A percentile compares a stretch with the other conserved stretches of the same genome.
These are phyloP conservation scores for Leguminivora glycinivorella DNA, from an alignment of 1,140 invertebrate species.

Conservation along the genomic window DNA sequence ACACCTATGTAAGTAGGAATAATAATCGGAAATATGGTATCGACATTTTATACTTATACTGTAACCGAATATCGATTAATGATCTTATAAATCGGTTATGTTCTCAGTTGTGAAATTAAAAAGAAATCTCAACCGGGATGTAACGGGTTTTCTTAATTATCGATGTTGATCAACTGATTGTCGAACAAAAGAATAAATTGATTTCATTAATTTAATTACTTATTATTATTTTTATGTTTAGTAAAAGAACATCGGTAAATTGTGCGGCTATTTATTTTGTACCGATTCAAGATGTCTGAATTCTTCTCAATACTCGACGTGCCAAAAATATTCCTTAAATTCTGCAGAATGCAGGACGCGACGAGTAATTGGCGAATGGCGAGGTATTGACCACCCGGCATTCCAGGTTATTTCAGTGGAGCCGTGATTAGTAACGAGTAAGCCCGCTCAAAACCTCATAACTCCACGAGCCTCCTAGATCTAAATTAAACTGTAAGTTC, in stretches of 20 bases:
- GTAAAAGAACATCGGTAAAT: background rate
- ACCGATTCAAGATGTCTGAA: background rate
- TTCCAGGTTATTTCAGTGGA: slow-evolving; percentile 59
- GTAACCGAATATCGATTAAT: slow-evolving; percentile 1
- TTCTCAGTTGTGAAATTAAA: slow-evolving; percentile 2
- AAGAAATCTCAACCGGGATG: background rate
- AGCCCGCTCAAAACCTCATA: background rate
- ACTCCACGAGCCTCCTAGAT: background rate
- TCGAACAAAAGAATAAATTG: background rate
- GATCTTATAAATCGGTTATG: slow-evolving; percentile 4
- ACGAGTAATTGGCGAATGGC: slow-evolving; percentile 39
- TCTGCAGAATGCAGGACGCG: slow-evolving; percentile 10
- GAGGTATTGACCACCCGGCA: slow-evolving; percentile 47
- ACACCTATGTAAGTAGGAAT: background rate
- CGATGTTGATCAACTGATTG: background rate
- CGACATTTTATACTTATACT: background rate
- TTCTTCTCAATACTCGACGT: too few relatives aligned
- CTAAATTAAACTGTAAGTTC: background rate
- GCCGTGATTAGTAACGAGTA: slow-evolving; percentile 51
- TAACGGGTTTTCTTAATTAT: background rate
- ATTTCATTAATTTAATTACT: background rate
- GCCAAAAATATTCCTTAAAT: background rate
- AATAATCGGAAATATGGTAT: background rate
- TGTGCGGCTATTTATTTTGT: too few relatives aligned
- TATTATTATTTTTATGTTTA: background rate